Base-by-base conservation (phyloP, 2,797 vertebrate species). In the Phataginus tricuspis region DNA sequence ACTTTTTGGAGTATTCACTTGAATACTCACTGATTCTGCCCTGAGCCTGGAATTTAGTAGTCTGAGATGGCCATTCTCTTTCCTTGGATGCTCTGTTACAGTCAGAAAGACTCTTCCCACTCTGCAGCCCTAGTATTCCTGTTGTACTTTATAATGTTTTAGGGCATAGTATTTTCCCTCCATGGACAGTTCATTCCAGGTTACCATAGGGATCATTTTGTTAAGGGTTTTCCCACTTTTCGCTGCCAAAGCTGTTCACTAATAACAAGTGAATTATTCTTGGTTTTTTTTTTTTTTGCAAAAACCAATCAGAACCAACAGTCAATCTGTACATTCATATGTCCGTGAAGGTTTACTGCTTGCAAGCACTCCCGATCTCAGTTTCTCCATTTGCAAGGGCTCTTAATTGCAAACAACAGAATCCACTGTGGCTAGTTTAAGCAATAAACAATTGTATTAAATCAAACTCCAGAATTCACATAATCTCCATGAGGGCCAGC, bases 171-270 rank as follows among this genome's bases (percentile, higher is more conserved):
- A 83, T 89, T 90, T 93, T 68, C 15, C 9, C 11, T 82, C 74
- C 11, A 12, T 18, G 55, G 23, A 14, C n/a, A 49, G 25, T 66
- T 59, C 72, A 61, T 71, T 85, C 11, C 55, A 82, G n/a, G 21
- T 77, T n/a, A 68, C 45, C 34, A 23, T 12, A 61, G 13, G n/a
- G 5, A 63, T 80, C 57, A 21, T 77, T 71, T 93, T 71, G 23
- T 25, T 64, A 86, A 88, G 23, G 49, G 23, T 95, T 84, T 71
- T 94, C 29, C 23, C 34, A 34, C 8, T 34, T 93, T 92, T 91
- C 39, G 27, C 15, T 14, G 12, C 77, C 45, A 45, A 49, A 23
- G 14, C 15, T 59, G 15, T 27, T 34, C 37, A 79, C 15, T 59
- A 64, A 69, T 31, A 87, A 74, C 10, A 84, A 91, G 5, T 49